phyloP scores from a whole-genome alignment of 1,140 invertebrate genomes.

The Colletes gigas region DNA sequence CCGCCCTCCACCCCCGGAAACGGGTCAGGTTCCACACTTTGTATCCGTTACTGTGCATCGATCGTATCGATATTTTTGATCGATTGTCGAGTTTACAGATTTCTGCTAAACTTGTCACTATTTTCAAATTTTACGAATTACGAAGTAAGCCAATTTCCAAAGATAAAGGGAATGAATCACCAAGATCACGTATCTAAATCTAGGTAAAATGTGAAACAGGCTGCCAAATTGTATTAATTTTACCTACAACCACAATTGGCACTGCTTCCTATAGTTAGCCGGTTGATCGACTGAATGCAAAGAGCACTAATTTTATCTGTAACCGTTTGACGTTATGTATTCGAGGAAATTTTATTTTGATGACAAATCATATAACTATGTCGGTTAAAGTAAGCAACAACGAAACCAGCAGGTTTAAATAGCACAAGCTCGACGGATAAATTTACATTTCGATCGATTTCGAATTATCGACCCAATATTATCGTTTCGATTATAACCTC shows the following conservation, averaged over 20 bases:
- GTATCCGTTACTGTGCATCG: too few species aligned
- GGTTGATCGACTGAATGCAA: not conserved
- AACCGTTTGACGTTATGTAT: not conserved
- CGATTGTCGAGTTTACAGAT: too few species aligned
- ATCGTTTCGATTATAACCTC: not conserved
- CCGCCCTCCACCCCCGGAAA: too few species aligned
- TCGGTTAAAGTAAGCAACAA: not conserved
- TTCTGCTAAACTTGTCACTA: too few species aligned
- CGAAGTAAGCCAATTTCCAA: too few species aligned
- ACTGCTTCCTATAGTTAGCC: not conserved
- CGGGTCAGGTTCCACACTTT: too few species aligned
- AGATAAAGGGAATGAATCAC: too few species aligned
- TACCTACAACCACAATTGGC: conserved; percentile 9
- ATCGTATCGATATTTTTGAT: too few species aligned
- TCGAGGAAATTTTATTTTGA: not conserved
- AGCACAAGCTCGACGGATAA: too few species aligned
- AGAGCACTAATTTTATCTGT: not conserved
- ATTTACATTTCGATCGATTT: not conserved
- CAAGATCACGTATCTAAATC: not conserved
- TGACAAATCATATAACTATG: not conserved
- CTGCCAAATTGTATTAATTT: conserved; percentile 15
- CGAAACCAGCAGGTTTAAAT: not conserved
- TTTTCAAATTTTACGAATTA: too few species aligned
- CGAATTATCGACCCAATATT: too few species aligned
- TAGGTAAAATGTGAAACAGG: not conserved